phyloP scores from a whole-genome alignment of 2,888 invertebrate species.

The Cosmia trapezina region DNA sequence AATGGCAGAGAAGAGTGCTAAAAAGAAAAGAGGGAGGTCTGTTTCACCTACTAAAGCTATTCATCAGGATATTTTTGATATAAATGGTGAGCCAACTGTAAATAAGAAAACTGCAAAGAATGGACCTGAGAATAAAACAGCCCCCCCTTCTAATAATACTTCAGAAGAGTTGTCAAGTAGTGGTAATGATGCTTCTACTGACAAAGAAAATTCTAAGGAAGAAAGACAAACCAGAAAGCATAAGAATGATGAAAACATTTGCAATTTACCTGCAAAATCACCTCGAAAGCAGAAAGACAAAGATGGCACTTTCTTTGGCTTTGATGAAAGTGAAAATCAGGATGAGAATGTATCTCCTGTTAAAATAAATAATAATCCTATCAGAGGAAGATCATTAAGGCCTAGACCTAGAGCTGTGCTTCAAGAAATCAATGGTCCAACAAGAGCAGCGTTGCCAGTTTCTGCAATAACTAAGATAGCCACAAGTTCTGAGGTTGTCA shows the following conservation, averaged over 20 bases:
- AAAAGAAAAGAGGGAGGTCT: constrained; percentile 76
- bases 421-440: constrained; percentile 80
- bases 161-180: constrained; percentile 56
- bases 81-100: constrained; percentile 26
- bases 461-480: constrained; percentile 74
- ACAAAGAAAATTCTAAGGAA: constrained; percentile 65
- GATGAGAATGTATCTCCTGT: constrained; percentile 84
- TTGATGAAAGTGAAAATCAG: constrained; percentile 82
- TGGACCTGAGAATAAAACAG: constrained; percentile 37
- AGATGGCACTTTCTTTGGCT: constrained; percentile 84
- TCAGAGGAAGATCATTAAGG: constrained; percentile 71
- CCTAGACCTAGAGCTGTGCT: constrained; percentile 75
- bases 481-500: constrained; percentile 74
- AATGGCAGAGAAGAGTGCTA: constrained; percentile 80
- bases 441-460: constrained; percentile 75
- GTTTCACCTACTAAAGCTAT: constrained; percentile 75
- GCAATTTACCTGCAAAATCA: constrained; percentile 60
- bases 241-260: constrained; percentile 64
- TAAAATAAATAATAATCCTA: constrained; percentile 68
- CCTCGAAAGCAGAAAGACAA: constrained; percentile 70
- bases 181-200: constrained; percentile 62
- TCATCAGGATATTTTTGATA: constrained; percentile 71
- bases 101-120: constrained; percentile 31
- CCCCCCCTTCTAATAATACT: constrained; percentile 62
- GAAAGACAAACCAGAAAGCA: constrained; percentile 61